phyloP scores from a whole-genome alignment of 23 tunicate species.

The Styela clava region DNA sequence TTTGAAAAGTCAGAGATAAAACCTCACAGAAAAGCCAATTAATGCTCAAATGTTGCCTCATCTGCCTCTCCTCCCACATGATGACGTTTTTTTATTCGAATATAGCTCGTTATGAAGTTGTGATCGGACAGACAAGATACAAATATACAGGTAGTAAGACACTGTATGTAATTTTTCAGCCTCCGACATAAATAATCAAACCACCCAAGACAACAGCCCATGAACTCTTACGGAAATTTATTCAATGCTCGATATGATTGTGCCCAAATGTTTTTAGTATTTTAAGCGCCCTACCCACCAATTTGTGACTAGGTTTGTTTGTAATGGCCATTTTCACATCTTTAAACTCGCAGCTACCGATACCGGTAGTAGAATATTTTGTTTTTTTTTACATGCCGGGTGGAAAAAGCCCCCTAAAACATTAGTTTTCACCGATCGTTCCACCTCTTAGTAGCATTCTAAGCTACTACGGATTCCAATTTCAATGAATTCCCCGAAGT shows the following conservation, averaged over 20 bases:
- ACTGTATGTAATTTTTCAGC: background rate
- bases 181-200: background rate
- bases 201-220: background rate
- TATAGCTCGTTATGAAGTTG: slow-evolving; percentile 6
- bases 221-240: no score
- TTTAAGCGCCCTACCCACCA: no score
- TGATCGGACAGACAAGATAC: background rate
- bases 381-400: no score
- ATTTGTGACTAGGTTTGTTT: no score
- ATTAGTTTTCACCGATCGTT: slow-evolving; percentile 4
- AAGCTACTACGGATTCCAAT: background rate
- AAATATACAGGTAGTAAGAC: slow-evolving; percentile 5
- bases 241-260: no score
- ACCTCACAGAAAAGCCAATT: background rate
- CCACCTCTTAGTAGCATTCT: background rate
- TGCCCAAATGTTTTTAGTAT: no score
- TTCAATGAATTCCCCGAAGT: no score
- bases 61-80: slow-evolving; percentile 7
- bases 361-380: no score
- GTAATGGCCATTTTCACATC: no score
- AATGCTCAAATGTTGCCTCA: background rate
- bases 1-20: background rate
- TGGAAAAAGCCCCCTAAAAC: no score
- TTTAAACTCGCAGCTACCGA: no score
- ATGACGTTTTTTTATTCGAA: slow-evolving; percentile 2